phyloP scores from a whole-genome alignment of 2,888 invertebrate genomes.

The Dryococelus australis region DNA sequence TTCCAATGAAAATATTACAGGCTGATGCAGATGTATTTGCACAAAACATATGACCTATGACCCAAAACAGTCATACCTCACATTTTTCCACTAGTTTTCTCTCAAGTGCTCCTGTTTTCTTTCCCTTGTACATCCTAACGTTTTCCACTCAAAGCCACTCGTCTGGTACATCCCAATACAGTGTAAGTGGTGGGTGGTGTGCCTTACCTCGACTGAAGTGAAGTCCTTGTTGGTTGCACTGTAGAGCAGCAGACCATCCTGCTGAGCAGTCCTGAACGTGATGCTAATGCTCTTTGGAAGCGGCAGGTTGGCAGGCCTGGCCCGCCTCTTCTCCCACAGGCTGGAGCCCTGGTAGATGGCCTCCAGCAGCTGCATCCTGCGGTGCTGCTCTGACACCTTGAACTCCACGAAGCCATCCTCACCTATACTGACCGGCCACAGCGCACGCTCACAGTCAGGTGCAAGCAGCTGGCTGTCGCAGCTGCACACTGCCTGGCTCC shows the following conservation, averaged over 20 bases:
- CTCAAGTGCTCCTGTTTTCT: too few species aligned
- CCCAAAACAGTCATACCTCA: too few species aligned
- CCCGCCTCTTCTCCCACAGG: constrained; percentile 64
- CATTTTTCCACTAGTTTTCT: too few species aligned
- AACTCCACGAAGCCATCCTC: constrained; percentile 76
- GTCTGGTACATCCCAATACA: too few species aligned
- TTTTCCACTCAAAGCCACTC: too few species aligned
- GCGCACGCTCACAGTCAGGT: constrained; percentile 79
- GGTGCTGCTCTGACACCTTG: constrained; percentile 77
- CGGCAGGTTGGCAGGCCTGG: constrained; percentile 45
- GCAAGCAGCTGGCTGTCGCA: constrained; percentile 72
- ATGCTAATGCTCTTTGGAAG: constrained; percentile 79
- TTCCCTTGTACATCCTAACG: too few species aligned
- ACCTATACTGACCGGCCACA: constrained; percentile 80
- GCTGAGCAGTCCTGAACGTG: constrained; percentile 80
- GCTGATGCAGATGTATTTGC: too few species aligned
- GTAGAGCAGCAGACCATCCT: constrained; percentile 83
- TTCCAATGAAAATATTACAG: too few species aligned
- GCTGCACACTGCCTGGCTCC: constrained; percentile 77
- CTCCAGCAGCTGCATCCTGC: constrained; percentile 85
- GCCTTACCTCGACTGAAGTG: constrained; percentile 75
- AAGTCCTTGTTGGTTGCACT: constrained; percentile 88
- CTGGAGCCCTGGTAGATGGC: constrained; percentile 77
- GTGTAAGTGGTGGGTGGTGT: too few species aligned
- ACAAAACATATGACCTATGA: too few species aligned